Evolutionary conservation across 2,888 invertebrate genomes (phyloP).

Genomic region (Phalera bucephala): DNA sequence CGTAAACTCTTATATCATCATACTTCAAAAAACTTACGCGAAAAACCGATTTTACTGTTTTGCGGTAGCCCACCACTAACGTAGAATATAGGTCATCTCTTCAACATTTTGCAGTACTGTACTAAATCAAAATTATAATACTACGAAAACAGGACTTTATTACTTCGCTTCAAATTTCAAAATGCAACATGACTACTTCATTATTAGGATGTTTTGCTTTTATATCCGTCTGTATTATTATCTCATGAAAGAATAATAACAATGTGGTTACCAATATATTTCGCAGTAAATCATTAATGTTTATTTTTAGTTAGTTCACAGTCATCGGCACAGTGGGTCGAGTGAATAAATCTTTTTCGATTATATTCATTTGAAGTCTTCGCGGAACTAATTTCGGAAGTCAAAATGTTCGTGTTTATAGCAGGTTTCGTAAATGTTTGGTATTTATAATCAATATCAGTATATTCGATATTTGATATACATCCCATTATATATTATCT

Average conservation of each 20-base stretch:
- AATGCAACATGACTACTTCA: slow-evolving; percentile 2
- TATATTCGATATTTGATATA: no score
- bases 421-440: background rate
- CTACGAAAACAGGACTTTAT: slow-evolving; percentile 5
- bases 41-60: slow-evolving; percentile 17
- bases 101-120: no score
- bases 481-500: no score
- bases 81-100: slow-evolving; percentile 21
- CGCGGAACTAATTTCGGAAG: background rate
- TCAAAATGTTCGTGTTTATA: no score
- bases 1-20: slow-evolving; percentile 21
- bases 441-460: no score
- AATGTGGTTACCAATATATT: slow-evolving; percentile 22
- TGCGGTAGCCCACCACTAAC: slow-evolving; percentile 26
- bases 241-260: slow-evolving; percentile 16
- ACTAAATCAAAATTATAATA: background rate
- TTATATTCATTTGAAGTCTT: background rate
- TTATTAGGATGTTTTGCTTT: no score
- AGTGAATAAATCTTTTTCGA: background rate
- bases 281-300: slow-evolving; percentile 30
- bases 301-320: slow-evolving; percentile 32
- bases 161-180: background rate
- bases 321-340: slow-evolving; percentile 23
- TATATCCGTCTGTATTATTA: slow-evolving; percentile 25
- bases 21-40: slow-evolving; percentile 17